Evolutionary conservation across 2,888 invertebrate genomes (phyloP).

Genomic region (Drosophila helvetica): DNA sequence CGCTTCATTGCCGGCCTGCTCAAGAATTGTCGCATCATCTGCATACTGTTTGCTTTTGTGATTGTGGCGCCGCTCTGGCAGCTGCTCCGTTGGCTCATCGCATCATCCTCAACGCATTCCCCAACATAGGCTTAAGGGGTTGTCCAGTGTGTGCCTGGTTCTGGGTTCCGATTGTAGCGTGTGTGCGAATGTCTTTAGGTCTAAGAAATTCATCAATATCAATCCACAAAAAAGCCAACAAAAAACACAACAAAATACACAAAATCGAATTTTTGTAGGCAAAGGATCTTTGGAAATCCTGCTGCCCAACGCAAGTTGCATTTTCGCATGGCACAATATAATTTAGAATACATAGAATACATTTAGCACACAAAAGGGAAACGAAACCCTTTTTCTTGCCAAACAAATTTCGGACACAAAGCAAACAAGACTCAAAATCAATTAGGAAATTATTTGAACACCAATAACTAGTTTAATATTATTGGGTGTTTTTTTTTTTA

Average conservation of each 20-base stretch:
- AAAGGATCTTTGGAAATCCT: not conserved
- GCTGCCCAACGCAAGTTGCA: not conserved
- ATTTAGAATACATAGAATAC: not conserved
- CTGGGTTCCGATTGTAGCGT: not conserved
- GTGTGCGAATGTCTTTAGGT: not conserved
- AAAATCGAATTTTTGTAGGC: not conserved
- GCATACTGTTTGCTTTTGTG: slow-evolving; percentile 71
- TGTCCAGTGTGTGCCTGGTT: no score
- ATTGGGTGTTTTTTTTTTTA: not conserved
- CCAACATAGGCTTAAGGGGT: slow-evolving; percentile 29
- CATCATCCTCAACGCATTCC: slow-evolving; percentile 29
- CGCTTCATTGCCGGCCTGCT: slow-evolving; percentile 60
- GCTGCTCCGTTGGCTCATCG: slow-evolving; percentile 64
- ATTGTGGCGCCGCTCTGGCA: slow-evolving; percentile 72
- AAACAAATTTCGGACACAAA: not conserved
- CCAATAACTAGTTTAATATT: not conserved
- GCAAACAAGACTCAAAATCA: not conserved
- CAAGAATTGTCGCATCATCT: slow-evolving; percentile 77
- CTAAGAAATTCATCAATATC: not conserved
- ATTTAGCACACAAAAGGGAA: not conserved
- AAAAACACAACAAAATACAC: not conserved
- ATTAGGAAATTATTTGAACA: not conserved
- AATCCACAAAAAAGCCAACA: not conserved
- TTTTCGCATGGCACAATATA: not conserved
- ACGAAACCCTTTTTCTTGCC: not conserved